A percentile compares a stretch with the other conserved stretches of the same genome.
Conservation (phyloP, 2,113 vertebrate genomes). For the Ctenomys sociabilis region DNA sequence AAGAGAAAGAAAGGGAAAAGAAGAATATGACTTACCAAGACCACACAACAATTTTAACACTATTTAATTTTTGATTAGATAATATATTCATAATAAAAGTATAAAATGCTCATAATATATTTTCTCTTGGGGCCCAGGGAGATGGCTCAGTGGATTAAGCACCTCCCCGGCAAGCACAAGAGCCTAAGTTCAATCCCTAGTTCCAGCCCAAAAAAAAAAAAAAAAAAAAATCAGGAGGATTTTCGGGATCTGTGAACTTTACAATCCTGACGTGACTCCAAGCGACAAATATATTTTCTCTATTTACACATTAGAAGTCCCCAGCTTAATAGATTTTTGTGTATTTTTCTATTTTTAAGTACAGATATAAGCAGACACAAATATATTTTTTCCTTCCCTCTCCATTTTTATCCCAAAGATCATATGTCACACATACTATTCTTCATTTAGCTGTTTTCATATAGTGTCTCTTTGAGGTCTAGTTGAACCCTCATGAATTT, state of each 20-base stretch:
- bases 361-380: conserved; percentile 1
- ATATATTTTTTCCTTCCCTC: conserved; percentile 5
- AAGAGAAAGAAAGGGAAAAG: neutral
- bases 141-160: too few species aligned
- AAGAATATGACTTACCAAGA: neutral
- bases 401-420: neutral
- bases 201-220: too few species aligned
- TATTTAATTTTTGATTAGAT: conserved; percentile 34
- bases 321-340: neutral
- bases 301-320: neutral
- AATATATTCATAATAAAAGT: conserved; percentile 8
- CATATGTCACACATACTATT: neutral
- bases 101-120: neutral
- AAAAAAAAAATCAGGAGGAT: too few species aligned
- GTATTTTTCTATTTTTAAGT: conserved; percentile 16
- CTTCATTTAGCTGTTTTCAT: neutral
- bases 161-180: too few species aligned
- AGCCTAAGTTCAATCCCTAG: too few species aligned
- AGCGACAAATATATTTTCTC: neutral
- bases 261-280: too few species aligned
- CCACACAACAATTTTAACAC: neutral
- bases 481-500: neutral
- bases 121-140: neutral
- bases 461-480: neutral
- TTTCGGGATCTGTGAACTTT: too few species aligned